Conservation (phyloP, 2,113 vertebrate species). For the Garra rufa region DNA sequence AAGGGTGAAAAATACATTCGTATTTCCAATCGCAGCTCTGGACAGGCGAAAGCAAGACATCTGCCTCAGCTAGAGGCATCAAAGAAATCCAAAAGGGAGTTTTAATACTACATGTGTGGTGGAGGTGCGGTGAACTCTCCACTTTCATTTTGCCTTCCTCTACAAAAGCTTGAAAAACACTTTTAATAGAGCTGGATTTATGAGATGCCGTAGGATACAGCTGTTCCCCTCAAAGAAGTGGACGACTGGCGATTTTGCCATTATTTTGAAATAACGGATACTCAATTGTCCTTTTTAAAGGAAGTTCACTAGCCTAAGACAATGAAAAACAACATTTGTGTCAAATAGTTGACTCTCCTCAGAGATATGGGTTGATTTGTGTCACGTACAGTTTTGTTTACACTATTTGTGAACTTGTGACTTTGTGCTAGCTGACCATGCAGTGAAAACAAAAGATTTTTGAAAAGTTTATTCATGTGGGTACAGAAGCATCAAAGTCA, state of each 20-base stretch:
- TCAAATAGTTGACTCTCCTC: background rate
- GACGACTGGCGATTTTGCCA: background rate
- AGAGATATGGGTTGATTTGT: background rate
- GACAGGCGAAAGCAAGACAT: conserved; percentile 33
- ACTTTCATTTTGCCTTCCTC: conserved; percentile 20
- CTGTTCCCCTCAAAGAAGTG: conserved; percentile 7
- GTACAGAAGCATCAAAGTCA: background rate
- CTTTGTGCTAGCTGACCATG: background rate
- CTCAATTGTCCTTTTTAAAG: background rate
- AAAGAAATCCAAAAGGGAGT: conserved; percentile 42
- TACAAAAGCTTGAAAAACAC: conserved; percentile 31
- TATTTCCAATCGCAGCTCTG: conserved; percentile 10
- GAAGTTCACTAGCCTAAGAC: background rate
- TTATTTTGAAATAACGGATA: background rate
- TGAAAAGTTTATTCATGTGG: too few species aligned
- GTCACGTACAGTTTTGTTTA: background rate
- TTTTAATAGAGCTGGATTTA: conserved; percentile 28
- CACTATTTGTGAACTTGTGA: background rate
- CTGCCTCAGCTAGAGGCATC: conserved; percentile 39
- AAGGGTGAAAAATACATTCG: conserved; percentile 49
- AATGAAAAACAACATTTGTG: background rate
- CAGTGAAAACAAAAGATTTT: background rate
- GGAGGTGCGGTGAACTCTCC: conserved; percentile 29
- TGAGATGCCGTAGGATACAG: conserved; percentile 31
- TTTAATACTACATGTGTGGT: conserved; percentile 42